These are phyloP conservation scores for Triplophysa yarkandensis DNA, from an alignment of 2,797 vertebrate species.

Conservation along the genomic window DNA sequence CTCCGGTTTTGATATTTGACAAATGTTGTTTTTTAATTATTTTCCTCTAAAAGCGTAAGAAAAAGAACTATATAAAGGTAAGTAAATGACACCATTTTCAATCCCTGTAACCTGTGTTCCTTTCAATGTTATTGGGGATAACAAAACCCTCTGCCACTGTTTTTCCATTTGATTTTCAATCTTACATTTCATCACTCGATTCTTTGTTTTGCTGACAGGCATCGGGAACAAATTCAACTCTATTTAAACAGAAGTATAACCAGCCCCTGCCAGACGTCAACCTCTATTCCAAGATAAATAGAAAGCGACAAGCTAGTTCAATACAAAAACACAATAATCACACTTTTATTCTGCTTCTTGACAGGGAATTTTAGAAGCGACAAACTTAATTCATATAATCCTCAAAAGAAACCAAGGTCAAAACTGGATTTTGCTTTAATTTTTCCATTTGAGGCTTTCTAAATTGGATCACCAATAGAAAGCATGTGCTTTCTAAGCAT, in stretches of 20 bases:
- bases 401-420: neutral
- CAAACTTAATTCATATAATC: neutral
- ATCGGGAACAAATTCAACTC: slow-evolving; percentile 48
- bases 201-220: slow-evolving; percentile 38
- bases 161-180: slow-evolving; percentile 19
- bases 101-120: neutral
- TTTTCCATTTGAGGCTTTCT: neutral
- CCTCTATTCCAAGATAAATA: slow-evolving; percentile 17
- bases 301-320: neutral
- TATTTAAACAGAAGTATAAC: slow-evolving; percentile 26
- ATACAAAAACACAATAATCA: slow-evolving; percentile 27
- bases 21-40: neutral
- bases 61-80: neutral
- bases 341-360: neutral
- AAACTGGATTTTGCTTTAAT: neutral
- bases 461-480: neutral
- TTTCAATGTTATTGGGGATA: slow-evolving; percentile 7
- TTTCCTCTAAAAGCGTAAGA: neutral
- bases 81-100: neutral
- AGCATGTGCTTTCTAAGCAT: neutral
- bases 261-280: neutral
- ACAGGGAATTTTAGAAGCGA: neutral
- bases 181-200: slow-evolving; percentile 30
- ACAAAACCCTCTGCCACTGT: neutral
- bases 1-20: neutral